Evolutionary conservation across 2,113 vertebrate genomes (phyloP), one percentile per base, ranked within the genome.

Genomic region (Columbina picui): DNA sequence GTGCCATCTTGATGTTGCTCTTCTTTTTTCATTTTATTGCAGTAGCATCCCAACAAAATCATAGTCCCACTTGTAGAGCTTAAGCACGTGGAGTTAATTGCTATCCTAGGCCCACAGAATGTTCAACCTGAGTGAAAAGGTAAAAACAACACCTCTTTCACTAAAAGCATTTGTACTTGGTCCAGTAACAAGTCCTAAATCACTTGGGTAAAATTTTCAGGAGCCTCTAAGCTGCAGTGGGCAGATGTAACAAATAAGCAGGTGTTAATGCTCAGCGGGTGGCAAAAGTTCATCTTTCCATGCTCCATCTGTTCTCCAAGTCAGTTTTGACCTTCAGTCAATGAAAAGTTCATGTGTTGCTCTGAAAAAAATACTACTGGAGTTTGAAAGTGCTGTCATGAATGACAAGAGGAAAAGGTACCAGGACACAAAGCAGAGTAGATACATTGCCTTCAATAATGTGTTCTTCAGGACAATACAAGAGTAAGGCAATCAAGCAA

Each of bases 221-320:
- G 71, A 92, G 23, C 16, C 27, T 78, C 43, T 64, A 39, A 87
- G 19, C 27, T 89, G 73, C 74, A 84, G 49, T 29, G 65, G 73
- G 39, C 88, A 96, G 88, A 87, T 90, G 88, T 84, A 94, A 81
- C 23, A 80, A 87, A 81, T 50, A 94, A 94, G 68, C 92, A 95
- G 86, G 88, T 93, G 92, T 77, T 92, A 90, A 87, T 30, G 73
- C 76, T 55, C 65, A 73, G 49, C 41, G 36, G 79, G 96, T 75
- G 57, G 73, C 83, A 89, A 71, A 95, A 60, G 64, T 89, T 84
- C 85, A 71, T 92, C 56, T 34, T 81, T 76, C 69, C 41, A 80
- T 5, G 7, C 55, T 91, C 93, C 93, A 95, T 96, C 96, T 97
- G 93, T 70, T 96, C 91, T 73, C 67, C 55, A 83, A 80, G 84